phyloP scores from a whole-genome alignment of 2,797 vertebrate species.

The Scolopax bukidnonensis region DNA sequence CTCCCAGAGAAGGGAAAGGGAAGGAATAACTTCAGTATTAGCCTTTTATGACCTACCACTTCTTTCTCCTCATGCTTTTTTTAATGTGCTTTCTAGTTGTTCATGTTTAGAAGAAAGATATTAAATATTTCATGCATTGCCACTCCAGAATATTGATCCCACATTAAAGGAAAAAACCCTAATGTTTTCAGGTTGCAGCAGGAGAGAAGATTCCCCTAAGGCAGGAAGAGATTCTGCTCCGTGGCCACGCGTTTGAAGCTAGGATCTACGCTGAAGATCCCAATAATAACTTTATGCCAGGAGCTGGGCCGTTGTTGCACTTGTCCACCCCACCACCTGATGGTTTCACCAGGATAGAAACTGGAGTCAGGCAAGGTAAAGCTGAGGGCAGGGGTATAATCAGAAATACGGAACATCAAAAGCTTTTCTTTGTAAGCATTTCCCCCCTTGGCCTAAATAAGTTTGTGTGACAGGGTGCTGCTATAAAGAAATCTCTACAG shows the following conservation, averaged over 20 bases:
- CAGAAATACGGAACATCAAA: background rate
- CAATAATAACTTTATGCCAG: conserved; percentile 91
- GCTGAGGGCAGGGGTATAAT: background rate
- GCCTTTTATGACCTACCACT: background rate
- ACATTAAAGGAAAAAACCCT: background rate
- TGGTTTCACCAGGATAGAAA: conserved; percentile 89
- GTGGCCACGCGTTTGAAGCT: conserved; percentile 95
- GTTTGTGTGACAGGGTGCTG: background rate
- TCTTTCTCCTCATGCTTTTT: background rate
- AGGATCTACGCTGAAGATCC: conserved; percentile 98
- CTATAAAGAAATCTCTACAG: background rate
- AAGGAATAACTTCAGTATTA: background rate
- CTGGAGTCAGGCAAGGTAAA: conserved; percentile 92
- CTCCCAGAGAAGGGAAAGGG: background rate
- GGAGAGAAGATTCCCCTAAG: conserved; percentile 91
- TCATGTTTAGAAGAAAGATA: background rate
- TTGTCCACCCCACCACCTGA: conserved; percentile 88
- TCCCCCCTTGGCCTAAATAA: background rate
- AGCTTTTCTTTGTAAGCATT: background rate
- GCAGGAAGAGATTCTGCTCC: conserved; percentile 90
- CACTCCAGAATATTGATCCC: background rate
- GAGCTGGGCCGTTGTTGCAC: conserved; percentile 90
- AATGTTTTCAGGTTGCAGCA: conserved; percentile 86
- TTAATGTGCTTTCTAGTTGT: background rate
- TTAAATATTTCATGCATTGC: background rate